phyloP scores from a whole-genome alignment of 2,888 invertebrate species.

The Tigriopus californicus region DNA sequence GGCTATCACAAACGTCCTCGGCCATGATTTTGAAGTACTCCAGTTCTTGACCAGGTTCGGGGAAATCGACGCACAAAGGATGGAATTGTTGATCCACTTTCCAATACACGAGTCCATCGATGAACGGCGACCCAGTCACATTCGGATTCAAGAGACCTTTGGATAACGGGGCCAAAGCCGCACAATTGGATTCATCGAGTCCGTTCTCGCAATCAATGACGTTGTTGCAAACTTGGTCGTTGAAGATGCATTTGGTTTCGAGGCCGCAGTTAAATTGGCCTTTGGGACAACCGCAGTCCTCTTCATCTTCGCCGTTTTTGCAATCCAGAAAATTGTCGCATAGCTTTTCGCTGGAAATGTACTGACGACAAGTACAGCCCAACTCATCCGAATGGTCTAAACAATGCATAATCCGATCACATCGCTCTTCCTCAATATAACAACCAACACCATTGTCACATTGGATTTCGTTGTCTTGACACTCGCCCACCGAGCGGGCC shows the following conservation, averaged over 20 bases:
- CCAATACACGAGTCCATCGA: no score
- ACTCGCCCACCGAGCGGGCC: not conserved
- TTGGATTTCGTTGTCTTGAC: not conserved
- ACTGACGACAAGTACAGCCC: not conserved
- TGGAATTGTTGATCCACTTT: no score
- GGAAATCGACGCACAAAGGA: no score
- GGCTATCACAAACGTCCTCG: no score
- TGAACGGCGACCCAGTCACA: no score
- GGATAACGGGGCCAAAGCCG: not conserved
- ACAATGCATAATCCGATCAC: not conserved
- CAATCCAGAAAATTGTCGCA: conserved; percentile 8
- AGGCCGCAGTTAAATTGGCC: not conserved
- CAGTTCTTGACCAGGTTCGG: no score
- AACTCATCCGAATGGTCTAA: conserved; percentile 3
- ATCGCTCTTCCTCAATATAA: not conserved
- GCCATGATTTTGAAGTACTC: no score
- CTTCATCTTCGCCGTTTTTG: not conserved
- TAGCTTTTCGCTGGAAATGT: not conserved
- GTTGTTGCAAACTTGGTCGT: not conserved
- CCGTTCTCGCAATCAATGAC: not conserved
- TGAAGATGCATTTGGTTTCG: not conserved
- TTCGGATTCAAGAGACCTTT: not conserved
- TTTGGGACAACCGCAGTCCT: not conserved
- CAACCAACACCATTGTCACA: not conserved
- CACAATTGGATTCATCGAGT: conserved; percentile 4